Base-by-base conservation (phyloP, 2,113 vertebrate species). In the Phasianus colchicus region DNA sequence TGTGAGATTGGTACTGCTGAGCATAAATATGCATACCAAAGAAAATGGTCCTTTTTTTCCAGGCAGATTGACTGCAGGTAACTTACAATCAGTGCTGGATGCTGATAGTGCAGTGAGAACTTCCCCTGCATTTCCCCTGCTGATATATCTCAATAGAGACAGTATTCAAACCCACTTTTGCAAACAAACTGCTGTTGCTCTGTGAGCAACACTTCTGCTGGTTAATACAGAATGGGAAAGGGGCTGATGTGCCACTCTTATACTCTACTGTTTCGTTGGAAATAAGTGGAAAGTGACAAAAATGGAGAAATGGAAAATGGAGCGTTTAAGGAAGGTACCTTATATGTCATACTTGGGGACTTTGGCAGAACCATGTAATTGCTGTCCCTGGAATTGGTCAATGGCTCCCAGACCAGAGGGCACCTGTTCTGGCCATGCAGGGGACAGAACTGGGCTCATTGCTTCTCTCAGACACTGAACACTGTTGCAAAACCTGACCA, bases 181-280 rank as follows among this genome's bases (percentile, higher is more conserved):
- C 57, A 72, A 90, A 70, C 1, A 12, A 81, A 47, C 1, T 20
- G 15, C 60, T 34, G 48, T 58, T 40, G 47, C 32, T 63, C 18
- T 0, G 0, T 10, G 47, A 84, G 47, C 55, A 64, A 27, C 54
- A 3, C 17, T 66, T 73, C 27, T 86, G 72, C 43, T 32, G 38
- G 20, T 30, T 43, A 64, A 15, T 11, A 19, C 1, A 2, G 2
- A 22, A 30, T 0, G 9, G 0, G 0, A 0, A 9, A 71, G 13
- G n/a, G 47, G 12, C 12, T 52, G 47, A 12, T 29, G 27, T 29
- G 67, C 25, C 24, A 38, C 34, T 17, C 1, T 11, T 29, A 29
- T 19, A 2, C 24, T 32, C 34, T 45, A 22, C 29, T 22, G 36
- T 43, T 72, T 43, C 30, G 9, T 30, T 22, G 43, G 47, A 57